Evolutionary conservation across 2,797 vertebrate genomes (phyloP).

Genomic region (Tapera naevia): DNA sequence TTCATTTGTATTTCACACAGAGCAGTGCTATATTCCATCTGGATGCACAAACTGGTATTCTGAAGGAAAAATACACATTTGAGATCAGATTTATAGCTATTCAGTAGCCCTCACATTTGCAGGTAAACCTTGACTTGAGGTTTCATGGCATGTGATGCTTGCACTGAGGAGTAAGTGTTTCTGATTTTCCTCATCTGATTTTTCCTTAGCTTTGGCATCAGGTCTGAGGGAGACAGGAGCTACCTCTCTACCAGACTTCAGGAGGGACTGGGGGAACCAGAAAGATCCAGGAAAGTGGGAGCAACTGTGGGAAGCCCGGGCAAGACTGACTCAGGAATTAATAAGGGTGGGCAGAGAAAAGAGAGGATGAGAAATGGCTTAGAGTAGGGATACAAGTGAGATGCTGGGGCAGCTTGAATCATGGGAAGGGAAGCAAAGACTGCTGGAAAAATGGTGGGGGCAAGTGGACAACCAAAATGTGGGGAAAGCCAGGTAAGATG

Average conservation of each 20-base stretch:
- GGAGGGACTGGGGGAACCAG: neutral
- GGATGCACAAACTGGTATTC: neutral
- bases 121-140: neutral
- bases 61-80: neutral
- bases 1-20: constrained; percentile 29
- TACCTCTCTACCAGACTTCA: neutral
- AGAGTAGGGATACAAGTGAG: neutral
- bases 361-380: neutral
- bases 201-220: neutral
- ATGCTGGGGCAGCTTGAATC: neutral
- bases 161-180: neutral
- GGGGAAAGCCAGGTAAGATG: neutral
- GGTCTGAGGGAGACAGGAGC: neutral
- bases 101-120: neutral
- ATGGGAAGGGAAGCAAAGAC: neutral
- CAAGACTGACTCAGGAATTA: neutral
- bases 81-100: neutral
- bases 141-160: neutral
- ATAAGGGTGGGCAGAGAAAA: neutral
- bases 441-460: neutral
- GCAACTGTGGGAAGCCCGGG: neutral
- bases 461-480: neutral
- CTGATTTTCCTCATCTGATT: neutral
- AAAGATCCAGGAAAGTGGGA: neutral
- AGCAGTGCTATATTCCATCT: neutral